Evolutionary conservation across 2,113 vertebrate species (phyloP).

Genomic region (cat (Felis catus)): F.catus_Fca126_mat1.0 CM031412.1:141918501-141919000

Average conservation of each 20-base stretch:
- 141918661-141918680: not conserved
- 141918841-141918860: constrained; percentile 24
- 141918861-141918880: constrained; percentile 18
- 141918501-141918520: not conserved
- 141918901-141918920: constrained; percentile 39
- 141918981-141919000: constrained; percentile 37
- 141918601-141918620: not conserved
- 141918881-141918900: constrained; percentile 21
- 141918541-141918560: constrained; percentile 8
- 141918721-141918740: not conserved
- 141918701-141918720: not conserved
- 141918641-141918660: not conserved
- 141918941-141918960: constrained; percentile 11
- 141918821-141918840: constrained; percentile 6
- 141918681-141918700: not conserved
- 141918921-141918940: not conserved
- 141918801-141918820: not conserved
- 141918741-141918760: not conserved
- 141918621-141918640: not conserved
- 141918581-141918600: not conserved
- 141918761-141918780: not conserved
- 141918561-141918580: not conserved
- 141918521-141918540: not conserved
- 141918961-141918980: constrained; percentile 43
- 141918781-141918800: not conserved